A percentile compares a stretch with the other conserved stretches of the same genome.
phyloP scores from a whole-genome alignment of 2,888 invertebrate genomes.

The Glyphotaelius pellucidus region DNA sequence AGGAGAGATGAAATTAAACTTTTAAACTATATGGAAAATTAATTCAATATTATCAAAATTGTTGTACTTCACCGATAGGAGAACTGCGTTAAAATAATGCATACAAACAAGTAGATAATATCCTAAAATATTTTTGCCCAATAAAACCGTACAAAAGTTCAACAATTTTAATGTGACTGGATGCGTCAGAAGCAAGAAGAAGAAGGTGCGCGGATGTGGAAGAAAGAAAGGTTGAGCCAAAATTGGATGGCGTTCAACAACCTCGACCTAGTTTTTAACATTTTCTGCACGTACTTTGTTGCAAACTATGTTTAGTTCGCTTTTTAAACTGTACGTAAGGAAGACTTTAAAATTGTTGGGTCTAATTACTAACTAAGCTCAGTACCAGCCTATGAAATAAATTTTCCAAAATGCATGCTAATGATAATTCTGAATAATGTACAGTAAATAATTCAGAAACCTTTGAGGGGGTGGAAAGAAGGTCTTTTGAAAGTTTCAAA shows the following conservation, averaged over 20 bases:
- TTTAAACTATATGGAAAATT: too few species aligned
- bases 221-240: background rate
- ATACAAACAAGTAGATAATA: background rate
- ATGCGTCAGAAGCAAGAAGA: background rate
- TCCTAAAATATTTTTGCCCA: background rate
- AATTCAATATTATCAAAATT: too few species aligned
- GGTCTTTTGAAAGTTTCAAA: too few species aligned
- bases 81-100: too few species aligned
- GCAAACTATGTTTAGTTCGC: background rate
- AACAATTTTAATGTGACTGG: background rate
- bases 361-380: background rate
- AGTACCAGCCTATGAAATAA: background rate
- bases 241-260: background rate
- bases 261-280: background rate
- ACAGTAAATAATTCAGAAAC: too few species aligned
- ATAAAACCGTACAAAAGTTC: background rate
- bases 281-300: background rate
- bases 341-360: background rate
- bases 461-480: too few species aligned
- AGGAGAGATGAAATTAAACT: too few species aligned
- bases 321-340: background rate
- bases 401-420: background rate
- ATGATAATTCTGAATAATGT: too few species aligned
- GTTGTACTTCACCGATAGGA: too few species aligned
- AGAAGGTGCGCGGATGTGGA: conserved; percentile 1